A percentile compares a stretch with the other conserved stretches of the same genome.
phyloP scores from a whole-genome alignment of 35 echinoderm and acorn worm genomes.

The Stichopus chloronotus region DNA sequence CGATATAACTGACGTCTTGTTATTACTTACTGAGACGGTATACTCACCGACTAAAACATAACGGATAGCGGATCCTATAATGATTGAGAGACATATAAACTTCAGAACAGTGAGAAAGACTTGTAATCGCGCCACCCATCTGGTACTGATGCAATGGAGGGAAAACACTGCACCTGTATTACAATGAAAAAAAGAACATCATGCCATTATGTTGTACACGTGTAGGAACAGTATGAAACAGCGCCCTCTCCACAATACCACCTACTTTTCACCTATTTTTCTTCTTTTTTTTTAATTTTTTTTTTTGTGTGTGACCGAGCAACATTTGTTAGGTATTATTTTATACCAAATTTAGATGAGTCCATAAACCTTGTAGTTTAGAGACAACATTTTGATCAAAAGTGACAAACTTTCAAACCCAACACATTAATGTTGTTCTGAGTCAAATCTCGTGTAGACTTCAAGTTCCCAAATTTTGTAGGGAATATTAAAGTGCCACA shows the following conservation, averaged over 20 bases:
- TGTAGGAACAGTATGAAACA: background rate
- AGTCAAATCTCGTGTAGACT: too few species aligned
- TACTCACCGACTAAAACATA: slow-evolving; percentile 57
- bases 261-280: background rate
- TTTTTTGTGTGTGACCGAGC: too few species aligned
- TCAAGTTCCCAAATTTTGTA: too few species aligned
- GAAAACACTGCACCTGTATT: slow-evolving; percentile 47
- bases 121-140: slow-evolving; percentile 58
- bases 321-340: too few species aligned
- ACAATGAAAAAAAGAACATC: background rate
- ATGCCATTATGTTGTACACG: background rate
- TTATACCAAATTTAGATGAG: too few species aligned
- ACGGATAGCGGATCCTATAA: slow-evolving; percentile 37
- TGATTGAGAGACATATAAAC: slow-evolving; percentile 32
- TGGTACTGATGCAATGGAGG: slow-evolving; percentile 64
- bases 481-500: too few species aligned
- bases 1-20: too few species aligned
- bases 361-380: too few species aligned
- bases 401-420: too few species aligned
- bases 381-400: too few species aligned
- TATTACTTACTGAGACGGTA: too few species aligned
- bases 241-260: background rate
- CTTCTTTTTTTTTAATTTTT: background rate
- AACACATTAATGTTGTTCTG: too few species aligned
- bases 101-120: slow-evolving; percentile 63